These are phyloP conservation scores for Hemistola chrysoprasaria DNA, from an alignment of 2,888 invertebrate genomes.

Conservation along the genomic window DNA sequence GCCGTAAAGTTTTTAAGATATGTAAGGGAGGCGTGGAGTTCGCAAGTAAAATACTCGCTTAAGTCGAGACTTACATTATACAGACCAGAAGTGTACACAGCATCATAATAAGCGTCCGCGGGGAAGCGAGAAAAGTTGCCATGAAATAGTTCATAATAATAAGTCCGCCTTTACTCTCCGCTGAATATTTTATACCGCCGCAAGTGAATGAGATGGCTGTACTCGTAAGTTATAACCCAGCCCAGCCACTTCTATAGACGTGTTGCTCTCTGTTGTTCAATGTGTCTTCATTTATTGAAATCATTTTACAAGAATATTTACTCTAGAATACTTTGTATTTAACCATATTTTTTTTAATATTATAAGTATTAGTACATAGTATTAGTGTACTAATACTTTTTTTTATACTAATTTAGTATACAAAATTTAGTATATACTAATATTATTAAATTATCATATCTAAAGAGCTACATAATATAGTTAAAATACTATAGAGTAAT, in stretches of 20 bases:
- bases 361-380: too few species aligned
- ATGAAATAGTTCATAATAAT: constrained; percentile 53
- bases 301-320: constrained; percentile 1
- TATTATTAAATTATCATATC: too few species aligned
- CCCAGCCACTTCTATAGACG: constrained; percentile 12
- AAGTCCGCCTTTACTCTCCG: constrained; percentile 41
- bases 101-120: constrained; percentile 36
- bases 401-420: too few species aligned
- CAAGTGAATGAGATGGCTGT: constrained; percentile 36
- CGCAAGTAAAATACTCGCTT: constrained; percentile 15
- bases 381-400: too few species aligned
- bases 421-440: too few species aligned
- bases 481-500: too few species aligned
- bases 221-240: constrained; percentile 35
- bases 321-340: too few species aligned
- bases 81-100: constrained; percentile 20
- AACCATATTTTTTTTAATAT: too few species aligned
- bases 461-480: too few species aligned
- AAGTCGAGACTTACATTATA: constrained; percentile 20
- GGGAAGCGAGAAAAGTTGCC: constrained; percentile 40
- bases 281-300: constrained; percentile 21
- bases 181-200: constrained; percentile 55
- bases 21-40: constrained; percentile 19
- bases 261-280: constrained; percentile 13
- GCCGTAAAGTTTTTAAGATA: constrained; percentile 25